A percentile compares a stretch with the other conserved stretches of the same genome.
Evolutionary conservation across 2,888 invertebrate genomes (phyloP).

Genomic region (Apotomis betuletana): DNA sequence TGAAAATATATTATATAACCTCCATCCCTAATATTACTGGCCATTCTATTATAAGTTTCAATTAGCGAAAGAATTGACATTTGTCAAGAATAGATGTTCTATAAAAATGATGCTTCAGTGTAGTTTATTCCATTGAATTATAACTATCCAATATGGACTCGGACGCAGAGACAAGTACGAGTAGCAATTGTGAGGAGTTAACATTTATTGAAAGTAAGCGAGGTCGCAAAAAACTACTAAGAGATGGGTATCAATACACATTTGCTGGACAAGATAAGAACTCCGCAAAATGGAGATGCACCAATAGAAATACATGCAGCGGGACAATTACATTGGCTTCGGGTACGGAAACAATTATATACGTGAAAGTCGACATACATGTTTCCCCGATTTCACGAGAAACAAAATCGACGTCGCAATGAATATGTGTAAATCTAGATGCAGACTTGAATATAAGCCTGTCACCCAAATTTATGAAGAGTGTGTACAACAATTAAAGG

Average conservation of each 20-base stretch:
- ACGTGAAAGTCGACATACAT: constrained; percentile 19
- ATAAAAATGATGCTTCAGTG: too few species aligned
- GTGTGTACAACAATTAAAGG: constrained; percentile 3
- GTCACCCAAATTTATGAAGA: constrained; percentile 20
- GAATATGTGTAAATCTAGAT: constrained; percentile 17
- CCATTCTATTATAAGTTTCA: too few species aligned
- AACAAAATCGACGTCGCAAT: constrained; percentile 22
- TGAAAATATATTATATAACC: too few species aligned
- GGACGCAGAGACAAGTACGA: not conserved
- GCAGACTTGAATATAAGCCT: constrained; percentile 17
- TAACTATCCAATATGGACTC: constrained; percentile 8
- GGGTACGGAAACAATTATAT: constrained; percentile 20
- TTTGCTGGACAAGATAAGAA: constrained; percentile 15
- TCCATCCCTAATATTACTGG: too few species aligned
- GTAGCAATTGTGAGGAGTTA: constrained; percentile 1
- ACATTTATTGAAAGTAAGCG: constrained; percentile 17
- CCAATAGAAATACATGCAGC: constrained; percentile 7
- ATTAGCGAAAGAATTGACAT: too few species aligned
- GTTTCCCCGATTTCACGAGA: constrained; percentile 17
- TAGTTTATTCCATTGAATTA: not conserved
- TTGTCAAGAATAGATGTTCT: too few species aligned
- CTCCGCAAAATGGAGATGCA: constrained; percentile 26
- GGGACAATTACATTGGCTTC: constrained; percentile 16
- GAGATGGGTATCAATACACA: constrained; percentile 18
- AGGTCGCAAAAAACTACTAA: constrained; percentile 12